These are phyloP conservation scores for Dendrocopos noguchii DNA, from an alignment of 2,113 vertebrate genomes.

Conservation along the genomic window DNA sequence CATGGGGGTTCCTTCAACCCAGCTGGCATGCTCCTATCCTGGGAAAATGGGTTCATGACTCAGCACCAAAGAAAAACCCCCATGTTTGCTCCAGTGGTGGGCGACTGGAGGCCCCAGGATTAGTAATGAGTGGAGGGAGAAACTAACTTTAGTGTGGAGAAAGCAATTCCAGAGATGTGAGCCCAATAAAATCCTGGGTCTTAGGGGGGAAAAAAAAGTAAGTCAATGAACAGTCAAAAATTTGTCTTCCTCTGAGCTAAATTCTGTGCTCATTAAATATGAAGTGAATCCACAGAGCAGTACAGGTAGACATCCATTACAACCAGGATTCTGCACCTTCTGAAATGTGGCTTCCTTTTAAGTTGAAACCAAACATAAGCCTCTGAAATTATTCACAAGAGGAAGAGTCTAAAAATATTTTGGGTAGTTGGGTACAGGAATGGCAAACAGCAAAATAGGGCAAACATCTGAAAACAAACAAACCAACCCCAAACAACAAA, in stretches of 20 bases:
- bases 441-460: background rate
- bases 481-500: too few species aligned
- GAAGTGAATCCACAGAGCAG: background rate
- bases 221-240: background rate
- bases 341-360: background rate
- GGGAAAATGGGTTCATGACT: background rate
- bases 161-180: background rate
- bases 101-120: background rate
- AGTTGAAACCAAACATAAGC: slow-evolving; percentile 15
- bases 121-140: background rate
- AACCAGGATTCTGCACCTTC: background rate
- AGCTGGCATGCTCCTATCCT: background rate
- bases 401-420: slow-evolving; percentile 34
- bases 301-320: background rate
- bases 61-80: background rate
- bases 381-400: slow-evolving; percentile 5
- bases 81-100: background rate
- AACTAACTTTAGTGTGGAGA: background rate
- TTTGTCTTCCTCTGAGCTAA: background rate
- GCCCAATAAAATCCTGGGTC: background rate
- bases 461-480: background rate
- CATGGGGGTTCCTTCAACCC: background rate
- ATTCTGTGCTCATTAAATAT: background rate
- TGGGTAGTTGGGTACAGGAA: background rate
- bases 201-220: background rate